These are phyloP conservation scores for Callyntrura guangdongensis DNA, from an alignment of 2,888 invertebrate genomes.

Conservation along the genomic window DNA sequence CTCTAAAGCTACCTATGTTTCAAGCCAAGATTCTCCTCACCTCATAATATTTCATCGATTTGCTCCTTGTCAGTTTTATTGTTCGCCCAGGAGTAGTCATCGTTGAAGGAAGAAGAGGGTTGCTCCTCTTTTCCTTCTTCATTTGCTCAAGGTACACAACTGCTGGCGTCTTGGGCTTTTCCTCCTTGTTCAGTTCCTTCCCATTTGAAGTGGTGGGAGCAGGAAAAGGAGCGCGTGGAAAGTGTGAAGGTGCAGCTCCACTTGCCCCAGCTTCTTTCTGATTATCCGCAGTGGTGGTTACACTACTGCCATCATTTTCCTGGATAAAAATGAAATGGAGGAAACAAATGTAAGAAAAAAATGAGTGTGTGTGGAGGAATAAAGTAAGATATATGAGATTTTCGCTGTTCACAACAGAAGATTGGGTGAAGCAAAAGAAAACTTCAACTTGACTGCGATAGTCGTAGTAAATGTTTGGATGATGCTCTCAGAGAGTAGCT, in stretches of 20 bases:
- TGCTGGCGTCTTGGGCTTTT: conserved; percentile 19
- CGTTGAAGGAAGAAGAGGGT: conserved; percentile 36
- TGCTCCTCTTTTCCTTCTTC: conserved; percentile 24
- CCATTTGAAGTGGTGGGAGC: conserved; percentile 47
- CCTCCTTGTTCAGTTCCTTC: conserved; percentile 50
- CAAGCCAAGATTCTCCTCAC: conserved; percentile 53
- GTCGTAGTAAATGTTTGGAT: background rate
- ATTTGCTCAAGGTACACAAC: conserved; percentile 49
- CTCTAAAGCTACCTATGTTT: background rate
- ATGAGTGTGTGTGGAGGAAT: conserved; percentile 18
- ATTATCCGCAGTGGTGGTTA: conserved; percentile 10
- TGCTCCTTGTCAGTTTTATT: conserved; percentile 74
- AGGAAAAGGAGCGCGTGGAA: background rate
- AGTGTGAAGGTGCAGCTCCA: conserved; percentile 30
- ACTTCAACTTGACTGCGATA: background rate
- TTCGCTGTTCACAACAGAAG: conserved; percentile 10
- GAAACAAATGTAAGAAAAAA: conserved; percentile 54
- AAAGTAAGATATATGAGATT: conserved; percentile 75
- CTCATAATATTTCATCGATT: conserved; percentile 76
- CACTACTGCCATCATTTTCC: background rate
- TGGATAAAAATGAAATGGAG: conserved; percentile 53
- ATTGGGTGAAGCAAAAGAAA: background rate
- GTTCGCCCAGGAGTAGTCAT: conserved; percentile 57
- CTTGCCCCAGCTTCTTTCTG: background rate
- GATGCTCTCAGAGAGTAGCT: conserved; percentile 39